Percentiles rank a stretch among this genome's conserved stretches.
These are phyloP conservation scores for Acronicta aceris DNA, from an alignment of 2,888 invertebrate species.

Conservation along the genomic window DNA sequence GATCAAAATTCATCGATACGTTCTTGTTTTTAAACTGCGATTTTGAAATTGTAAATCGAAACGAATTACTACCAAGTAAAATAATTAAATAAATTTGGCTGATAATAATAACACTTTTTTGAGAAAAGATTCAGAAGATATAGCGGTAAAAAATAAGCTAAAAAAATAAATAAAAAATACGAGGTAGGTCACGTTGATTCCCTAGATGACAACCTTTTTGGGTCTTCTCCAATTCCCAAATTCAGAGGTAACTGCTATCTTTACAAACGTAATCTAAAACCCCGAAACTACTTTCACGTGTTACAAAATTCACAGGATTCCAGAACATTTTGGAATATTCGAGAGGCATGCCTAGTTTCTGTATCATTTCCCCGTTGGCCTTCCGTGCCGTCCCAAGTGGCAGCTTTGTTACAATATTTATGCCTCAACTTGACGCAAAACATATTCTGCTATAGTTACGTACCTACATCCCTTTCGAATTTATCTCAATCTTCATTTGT, in stretches of 20 bases:
- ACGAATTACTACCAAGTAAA: background rate
- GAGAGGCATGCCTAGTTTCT: conserved; percentile 50
- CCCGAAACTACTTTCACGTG: conserved; percentile 50
- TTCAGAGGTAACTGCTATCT: conserved; percentile 15
- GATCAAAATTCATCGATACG: too few species aligned
- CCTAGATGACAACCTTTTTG: conserved; percentile 37
- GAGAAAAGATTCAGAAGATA: too few species aligned
- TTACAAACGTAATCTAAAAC: conserved; percentile 32
- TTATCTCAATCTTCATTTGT: conserved; percentile 9
- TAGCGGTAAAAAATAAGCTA: background rate
- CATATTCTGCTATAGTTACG: conserved; percentile 29
- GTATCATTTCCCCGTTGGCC: conserved; percentile 54
- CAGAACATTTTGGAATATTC: conserved; percentile 53
- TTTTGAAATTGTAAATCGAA: too few species aligned
- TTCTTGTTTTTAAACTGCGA: too few species aligned
- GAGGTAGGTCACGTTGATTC: conserved; percentile 3
- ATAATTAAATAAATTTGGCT: background rate
- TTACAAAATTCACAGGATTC: conserved; percentile 56
- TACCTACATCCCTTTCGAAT: conserved; percentile 21
- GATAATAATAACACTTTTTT: background rate
- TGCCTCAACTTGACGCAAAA: conserved; percentile 44
- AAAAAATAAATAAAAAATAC: too few species aligned
- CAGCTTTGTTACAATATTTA: conserved; percentile 55
- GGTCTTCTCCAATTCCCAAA: conserved; percentile 33
- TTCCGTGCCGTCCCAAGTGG: conserved; percentile 40